phyloP scores from a whole-genome alignment of 2,113 vertebrate species.

The Sprattus sprattus region DNA sequence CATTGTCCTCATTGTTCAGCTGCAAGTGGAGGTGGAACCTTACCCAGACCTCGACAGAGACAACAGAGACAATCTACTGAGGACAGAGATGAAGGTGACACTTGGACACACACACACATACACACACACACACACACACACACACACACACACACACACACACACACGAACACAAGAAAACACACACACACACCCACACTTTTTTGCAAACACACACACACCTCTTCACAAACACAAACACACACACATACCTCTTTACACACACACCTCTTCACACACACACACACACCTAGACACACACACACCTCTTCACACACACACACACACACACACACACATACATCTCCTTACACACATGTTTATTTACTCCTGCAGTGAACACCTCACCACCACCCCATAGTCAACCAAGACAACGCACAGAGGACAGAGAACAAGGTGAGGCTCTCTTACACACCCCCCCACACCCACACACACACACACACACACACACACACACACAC shows the following conservation, averaged over 20 bases:
- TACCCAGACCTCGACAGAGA: slow-evolving; percentile 48
- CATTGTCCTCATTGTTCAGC: slow-evolving; percentile 7
- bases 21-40: slow-evolving; percentile 35
- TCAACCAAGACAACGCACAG: slow-evolving; percentile 17
- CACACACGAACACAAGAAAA: neutral
- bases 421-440: slow-evolving; percentile 29
- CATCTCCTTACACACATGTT: neutral
- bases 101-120: neutral
- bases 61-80: slow-evolving; percentile 42
- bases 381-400: neutral
- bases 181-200: neutral
- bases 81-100: slow-evolving; percentile 54
- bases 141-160: neutral
- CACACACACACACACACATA: neutral
- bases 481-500: neutral
- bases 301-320: neutral
- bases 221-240: neutral
- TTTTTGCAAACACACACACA: neutral
- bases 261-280: neutral
- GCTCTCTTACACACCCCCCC: neutral
- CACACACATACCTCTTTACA: neutral
- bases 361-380: neutral
- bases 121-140: neutral
- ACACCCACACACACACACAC: slow-evolving; percentile 3
- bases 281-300: neutral